These are phyloP conservation scores for Pseudocheirus occidentalis DNA, from an alignment of 2,797 vertebrate species.

Conservation along the genomic window DNA sequence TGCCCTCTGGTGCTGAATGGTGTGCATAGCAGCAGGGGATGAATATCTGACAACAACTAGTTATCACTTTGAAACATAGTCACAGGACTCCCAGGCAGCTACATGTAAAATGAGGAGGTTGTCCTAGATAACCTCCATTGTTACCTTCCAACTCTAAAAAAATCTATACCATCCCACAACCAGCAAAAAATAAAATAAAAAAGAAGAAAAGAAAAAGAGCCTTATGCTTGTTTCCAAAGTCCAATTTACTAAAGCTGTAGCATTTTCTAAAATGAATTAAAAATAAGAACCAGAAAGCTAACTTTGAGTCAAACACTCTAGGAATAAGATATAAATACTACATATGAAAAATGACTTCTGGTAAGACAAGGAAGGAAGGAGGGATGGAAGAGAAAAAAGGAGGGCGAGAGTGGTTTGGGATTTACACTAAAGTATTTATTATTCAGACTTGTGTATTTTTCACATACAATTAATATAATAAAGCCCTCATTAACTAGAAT, in stretches of 20 bases:
- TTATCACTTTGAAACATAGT: background rate
- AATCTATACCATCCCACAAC: background rate
- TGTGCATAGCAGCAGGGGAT: background rate
- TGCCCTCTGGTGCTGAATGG: background rate
- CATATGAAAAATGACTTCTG: background rate
- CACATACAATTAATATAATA: background rate
- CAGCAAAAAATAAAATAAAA: background rate
- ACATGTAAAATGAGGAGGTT: background rate
- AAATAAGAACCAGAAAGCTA: background rate
- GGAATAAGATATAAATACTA: background rate
- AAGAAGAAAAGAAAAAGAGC: background rate
- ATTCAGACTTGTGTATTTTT: background rate
- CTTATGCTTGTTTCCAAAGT: constrained; percentile 12
- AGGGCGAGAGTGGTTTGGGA: background rate
- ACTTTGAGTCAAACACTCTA: background rate
- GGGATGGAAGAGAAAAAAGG: background rate
- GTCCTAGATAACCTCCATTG: background rate
- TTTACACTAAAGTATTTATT: background rate
- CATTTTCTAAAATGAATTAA: background rate
- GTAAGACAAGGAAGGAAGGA: background rate
- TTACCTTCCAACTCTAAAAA: background rate
- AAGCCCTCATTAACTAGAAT: background rate
- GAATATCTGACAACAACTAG: background rate
- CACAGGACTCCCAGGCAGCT: background rate
- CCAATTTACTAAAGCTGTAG: background rate